Base-by-base conservation (phyloP, 1,140 invertebrate genomes). In the Neodiprion fabricii region DNA sequence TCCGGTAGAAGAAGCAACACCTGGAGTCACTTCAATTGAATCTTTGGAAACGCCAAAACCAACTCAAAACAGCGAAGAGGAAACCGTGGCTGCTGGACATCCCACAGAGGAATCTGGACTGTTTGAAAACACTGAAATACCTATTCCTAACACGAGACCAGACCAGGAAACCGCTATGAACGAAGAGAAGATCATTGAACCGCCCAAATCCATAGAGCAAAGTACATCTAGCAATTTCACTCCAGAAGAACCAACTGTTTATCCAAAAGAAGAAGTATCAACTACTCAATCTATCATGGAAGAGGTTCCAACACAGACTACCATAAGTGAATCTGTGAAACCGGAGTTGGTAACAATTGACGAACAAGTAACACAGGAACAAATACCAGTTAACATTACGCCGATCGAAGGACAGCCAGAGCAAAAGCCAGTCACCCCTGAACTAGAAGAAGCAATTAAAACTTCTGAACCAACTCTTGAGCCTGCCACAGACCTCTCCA, bases 391-490 rank as follows among this genome's bases (percentile, higher is more conserved):
- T 48, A 47, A 76, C 21, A 48, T 61, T 71, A 85, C 70, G 78
- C 77, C 77, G 1, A 75, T 72, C 23, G 66, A 71, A 2, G 72
- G 48, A 67, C 28, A 40, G 28, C 28, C 28, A 40, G 28, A 40
- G 28, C 2, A 40, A 40, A 40, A 40, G 4, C 28, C 28, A 40
- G 28, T 40, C 5, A 79, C 50, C 82, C 70, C 73, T 83, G 84
- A 74, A 74, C 77, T 61, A 75, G 48, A 75, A 67, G 14, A 73
- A n/a, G 8, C 71, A 71, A 73, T 10, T 14, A 67, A 28, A 11
- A 61, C 49, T 69, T 81, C 82, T 75, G 79, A 83, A 7, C 84
- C 83, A 61, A 85, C 84, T 71, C 86, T 86, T 72, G 70, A 84
- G 70, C 82, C 85, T 23, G 74, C 73, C 47, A 84, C 84, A 48